These are phyloP conservation scores for Poecilia wingei DNA, from an alignment of 2,797 vertebrate genomes.

Conservation along the genomic window DNA sequence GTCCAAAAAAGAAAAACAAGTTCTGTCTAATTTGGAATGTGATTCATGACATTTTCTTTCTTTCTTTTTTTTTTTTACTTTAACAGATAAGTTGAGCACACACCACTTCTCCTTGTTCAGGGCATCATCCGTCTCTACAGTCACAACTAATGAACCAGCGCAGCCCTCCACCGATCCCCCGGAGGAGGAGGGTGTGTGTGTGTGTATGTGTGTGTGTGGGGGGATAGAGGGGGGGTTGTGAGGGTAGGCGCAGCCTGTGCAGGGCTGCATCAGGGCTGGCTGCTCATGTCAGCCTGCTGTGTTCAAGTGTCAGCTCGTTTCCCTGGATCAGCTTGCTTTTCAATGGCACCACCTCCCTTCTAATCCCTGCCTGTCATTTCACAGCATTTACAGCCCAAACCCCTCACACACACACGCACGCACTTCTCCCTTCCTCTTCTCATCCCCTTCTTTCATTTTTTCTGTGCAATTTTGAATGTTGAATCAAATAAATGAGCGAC, in stretches of 20 bases:
- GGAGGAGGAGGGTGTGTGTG: neutral
- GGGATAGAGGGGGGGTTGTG: neutral
- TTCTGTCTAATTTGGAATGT: slow-evolving; percentile 46
- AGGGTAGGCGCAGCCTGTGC: slow-evolving; percentile 25
- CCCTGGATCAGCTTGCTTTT: slow-evolving; percentile 70
- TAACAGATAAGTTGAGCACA: slow-evolving; percentile 29
- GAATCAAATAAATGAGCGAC: neutral
- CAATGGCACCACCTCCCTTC: slow-evolving; percentile 76
- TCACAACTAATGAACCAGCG: slow-evolving; percentile 47
- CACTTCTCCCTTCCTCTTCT: slow-evolving; percentile 26
- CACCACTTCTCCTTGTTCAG: slow-evolving; percentile 33
- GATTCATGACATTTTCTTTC: slow-evolving; percentile 31
- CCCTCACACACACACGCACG: slow-evolving; percentile 50
- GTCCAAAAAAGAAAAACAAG: slow-evolving; percentile 13
- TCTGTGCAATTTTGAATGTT: slow-evolving; percentile 17
- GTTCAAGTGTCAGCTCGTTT: slow-evolving; percentile 74
- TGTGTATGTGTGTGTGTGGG: too few relatives aligned
- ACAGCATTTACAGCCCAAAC: slow-evolving; percentile 65
- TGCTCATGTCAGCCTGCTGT: slow-evolving; percentile 69
- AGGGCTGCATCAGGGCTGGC: slow-evolving; percentile 64
- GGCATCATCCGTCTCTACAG: slow-evolving; percentile 45
- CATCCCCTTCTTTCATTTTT: slow-evolving; percentile 12
- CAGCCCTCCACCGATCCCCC: slow-evolving; percentile 15
- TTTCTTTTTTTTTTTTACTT: slow-evolving; percentile 6
- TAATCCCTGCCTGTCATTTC: slow-evolving; percentile 78